A percentile compares a stretch with the other conserved stretches of the same genome.
Conservation (phyloP, 2,797 vertebrate species). For the Artibeus lituratus region DNA sequence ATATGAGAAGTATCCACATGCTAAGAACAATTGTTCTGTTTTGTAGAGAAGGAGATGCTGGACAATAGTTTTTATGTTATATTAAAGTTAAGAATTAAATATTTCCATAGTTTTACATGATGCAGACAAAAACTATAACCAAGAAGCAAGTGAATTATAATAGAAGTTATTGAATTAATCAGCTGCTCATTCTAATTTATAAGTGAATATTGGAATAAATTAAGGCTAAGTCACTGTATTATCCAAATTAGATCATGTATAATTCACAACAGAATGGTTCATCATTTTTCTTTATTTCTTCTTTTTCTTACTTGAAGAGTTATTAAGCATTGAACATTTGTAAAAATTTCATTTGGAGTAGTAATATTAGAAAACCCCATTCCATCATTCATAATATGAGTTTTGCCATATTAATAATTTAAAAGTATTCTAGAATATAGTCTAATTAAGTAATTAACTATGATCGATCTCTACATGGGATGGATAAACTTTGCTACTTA, state of each 20-base stretch:
- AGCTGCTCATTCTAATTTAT: conserved; percentile 61
- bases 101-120: conserved; percentile 63
- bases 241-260: conserved; percentile 60
- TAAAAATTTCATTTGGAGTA: conserved; percentile 68
- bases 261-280: conserved; percentile 68
- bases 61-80: conserved; percentile 35
- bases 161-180: conserved; percentile 73
- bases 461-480: conserved; percentile 10
- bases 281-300: conserved; percentile 50
- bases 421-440: conserved; percentile 67
- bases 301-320: conserved; percentile 63
- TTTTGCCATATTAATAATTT: conserved; percentile 65
- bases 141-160: conserved; percentile 68
- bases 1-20: background rate
- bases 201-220: conserved; percentile 69
- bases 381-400: conserved; percentile 59
- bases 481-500: conserved; percentile 47
- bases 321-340: conserved; percentile 65
- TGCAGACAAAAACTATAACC: conserved; percentile 47
- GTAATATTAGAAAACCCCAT: conserved; percentile 56
- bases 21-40: conserved; percentile 48
- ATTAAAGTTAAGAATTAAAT: conserved; percentile 48
- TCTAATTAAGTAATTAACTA: conserved; percentile 64
- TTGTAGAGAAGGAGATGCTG: conserved; percentile 52
- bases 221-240: conserved; percentile 64